Evolutionary conservation across 2,888 invertebrate species (phyloP).

Genomic region (Cybosia mesomella): DNA sequence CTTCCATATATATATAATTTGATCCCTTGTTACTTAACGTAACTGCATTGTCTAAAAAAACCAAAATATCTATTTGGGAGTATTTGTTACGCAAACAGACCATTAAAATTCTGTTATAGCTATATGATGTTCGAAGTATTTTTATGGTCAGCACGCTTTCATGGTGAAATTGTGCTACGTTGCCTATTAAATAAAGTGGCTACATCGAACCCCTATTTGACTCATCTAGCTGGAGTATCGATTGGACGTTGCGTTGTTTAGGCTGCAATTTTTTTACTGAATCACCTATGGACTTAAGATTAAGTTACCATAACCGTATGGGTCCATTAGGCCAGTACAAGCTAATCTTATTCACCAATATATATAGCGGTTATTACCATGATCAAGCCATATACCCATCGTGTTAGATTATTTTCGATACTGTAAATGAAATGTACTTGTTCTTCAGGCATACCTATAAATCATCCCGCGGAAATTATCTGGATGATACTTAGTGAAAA

Average conservation of each 20-base stretch:
- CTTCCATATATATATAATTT: neutral
- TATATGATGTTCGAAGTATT: neutral
- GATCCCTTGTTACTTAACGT: neutral
- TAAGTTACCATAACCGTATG: too few species aligned
- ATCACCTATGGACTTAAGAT: neutral
- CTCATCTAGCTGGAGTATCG: neutral
- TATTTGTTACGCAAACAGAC: neutral
- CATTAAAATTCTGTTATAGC: neutral
- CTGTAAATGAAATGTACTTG: too few species aligned
- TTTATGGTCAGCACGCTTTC: neutral
- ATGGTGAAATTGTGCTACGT: neutral
- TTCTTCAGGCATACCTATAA: too few species aligned
- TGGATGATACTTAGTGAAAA: neutral
- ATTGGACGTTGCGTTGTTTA: neutral
- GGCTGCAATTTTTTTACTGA: neutral
- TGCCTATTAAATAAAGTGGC: constrained; percentile 3
- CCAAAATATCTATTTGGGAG: neutral
- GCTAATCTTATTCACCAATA: too few species aligned
- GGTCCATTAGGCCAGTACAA: too few species aligned
- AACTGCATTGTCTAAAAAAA: neutral
- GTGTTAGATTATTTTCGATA: neutral
- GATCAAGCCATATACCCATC: too few species aligned
- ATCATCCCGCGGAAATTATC: neutral
- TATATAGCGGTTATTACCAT: neutral
- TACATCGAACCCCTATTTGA: neutral